Evolutionary conservation across 2,797 vertebrate genomes (phyloP).

Genomic region (Chelonia mydas): DNA sequence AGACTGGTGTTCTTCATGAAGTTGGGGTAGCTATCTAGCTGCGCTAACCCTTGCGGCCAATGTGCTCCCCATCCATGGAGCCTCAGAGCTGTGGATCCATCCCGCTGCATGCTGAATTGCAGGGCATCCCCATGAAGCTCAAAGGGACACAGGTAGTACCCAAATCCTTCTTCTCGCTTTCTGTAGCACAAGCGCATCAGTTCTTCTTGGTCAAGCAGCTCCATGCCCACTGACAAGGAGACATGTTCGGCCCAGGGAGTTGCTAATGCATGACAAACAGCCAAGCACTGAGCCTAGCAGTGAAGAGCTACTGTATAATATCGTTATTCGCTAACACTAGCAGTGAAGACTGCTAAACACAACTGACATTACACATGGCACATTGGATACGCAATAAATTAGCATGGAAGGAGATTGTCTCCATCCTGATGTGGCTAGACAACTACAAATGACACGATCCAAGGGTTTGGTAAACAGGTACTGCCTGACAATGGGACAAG

Average conservation of each 20-base stretch:
- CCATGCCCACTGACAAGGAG: not conserved
- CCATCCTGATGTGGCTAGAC: not conserved
- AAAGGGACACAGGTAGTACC: not conserved
- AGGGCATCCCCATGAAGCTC: too few relatives aligned
- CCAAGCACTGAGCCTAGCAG: not conserved
- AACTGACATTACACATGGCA: not conserved
- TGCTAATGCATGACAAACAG: not conserved
- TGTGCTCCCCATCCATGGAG: not conserved
- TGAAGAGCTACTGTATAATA: accelerated
- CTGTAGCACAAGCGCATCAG: not conserved
- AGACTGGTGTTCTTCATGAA: not conserved
- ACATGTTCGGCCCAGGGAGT: not conserved
- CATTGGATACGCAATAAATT: not conserved
- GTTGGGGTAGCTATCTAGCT: not conserved
- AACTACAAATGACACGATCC: slow-evolving; percentile 4
- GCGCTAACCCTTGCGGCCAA: not conserved
- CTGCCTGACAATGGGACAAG: not conserved
- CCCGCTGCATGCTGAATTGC: accelerated
- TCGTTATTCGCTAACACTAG: not conserved
- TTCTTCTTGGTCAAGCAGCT: not conserved
- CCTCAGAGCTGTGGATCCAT: not conserved
- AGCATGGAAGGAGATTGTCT: not conserved
- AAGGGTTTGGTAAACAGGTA: not conserved
- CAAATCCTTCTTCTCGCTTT: not conserved
- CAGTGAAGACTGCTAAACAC: not conserved